Conservation (phyloP, 1,140 invertebrate species). For the Euura lappo region DNA sequence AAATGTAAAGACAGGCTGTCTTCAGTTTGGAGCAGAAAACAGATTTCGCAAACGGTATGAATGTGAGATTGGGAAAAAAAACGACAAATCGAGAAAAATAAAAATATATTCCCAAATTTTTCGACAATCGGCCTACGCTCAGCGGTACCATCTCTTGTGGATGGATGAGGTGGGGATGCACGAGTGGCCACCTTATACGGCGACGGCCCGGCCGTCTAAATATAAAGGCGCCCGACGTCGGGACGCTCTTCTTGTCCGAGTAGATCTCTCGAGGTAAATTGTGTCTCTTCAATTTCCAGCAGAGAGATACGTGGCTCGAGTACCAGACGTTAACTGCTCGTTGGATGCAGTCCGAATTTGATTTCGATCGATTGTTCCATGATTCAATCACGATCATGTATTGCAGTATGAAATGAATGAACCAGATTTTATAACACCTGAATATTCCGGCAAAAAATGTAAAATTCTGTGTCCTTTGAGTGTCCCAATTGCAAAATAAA, state of each 20-base stretch:
- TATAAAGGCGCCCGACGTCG: constrained; percentile 54
- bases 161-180: constrained; percentile 24
- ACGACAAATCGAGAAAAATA: not conserved
- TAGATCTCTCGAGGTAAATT: constrained; percentile 12
- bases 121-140: not conserved
- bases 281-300: constrained; percentile 3
- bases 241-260: constrained; percentile 32
- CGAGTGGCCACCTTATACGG: constrained; percentile 57
- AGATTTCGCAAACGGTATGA: not conserved
- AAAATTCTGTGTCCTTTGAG: not conserved
- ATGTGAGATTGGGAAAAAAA: not conserved
- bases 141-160: not conserved
- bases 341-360: not conserved
- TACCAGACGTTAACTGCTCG: not conserved
- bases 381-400: too few relatives aligned
- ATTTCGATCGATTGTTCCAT: not conserved
- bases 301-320: not conserved
- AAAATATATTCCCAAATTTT: not conserved
- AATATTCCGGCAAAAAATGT: not conserved
- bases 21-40: not conserved
- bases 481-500: not conserved
- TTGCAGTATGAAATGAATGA: too few relatives aligned
- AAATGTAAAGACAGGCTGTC: not conserved
- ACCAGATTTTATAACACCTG: too few relatives aligned
- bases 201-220: constrained; percentile 59